Evolutionary conservation across 2,113 vertebrate species (phyloP).

Genomic region (Perca fluviatilis): DNA sequence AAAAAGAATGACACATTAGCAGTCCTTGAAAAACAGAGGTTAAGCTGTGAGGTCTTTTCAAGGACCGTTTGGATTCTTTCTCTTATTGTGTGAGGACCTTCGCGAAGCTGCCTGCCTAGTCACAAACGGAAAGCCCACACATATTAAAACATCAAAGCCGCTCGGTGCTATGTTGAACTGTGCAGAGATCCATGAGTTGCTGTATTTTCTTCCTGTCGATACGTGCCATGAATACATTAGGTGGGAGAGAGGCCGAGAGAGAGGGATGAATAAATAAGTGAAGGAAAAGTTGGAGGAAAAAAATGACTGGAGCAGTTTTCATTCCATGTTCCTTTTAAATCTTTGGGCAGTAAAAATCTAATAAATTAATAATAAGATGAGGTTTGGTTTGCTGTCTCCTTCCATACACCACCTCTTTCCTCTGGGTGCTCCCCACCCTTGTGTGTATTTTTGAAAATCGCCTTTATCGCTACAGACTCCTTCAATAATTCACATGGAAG

Average conservation of each 20-base stretch:
- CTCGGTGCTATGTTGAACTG: slow-evolving; percentile 48
- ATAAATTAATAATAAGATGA: slow-evolving; percentile 75
- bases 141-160: slow-evolving; percentile 63
- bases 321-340: slow-evolving; percentile 62
- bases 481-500: slow-evolving; percentile 73
- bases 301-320: slow-evolving; percentile 46
- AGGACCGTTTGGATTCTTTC: slow-evolving; percentile 15
- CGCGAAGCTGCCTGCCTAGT: slow-evolving; percentile 47
- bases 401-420: slow-evolving; percentile 40
- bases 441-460: slow-evolving; percentile 70
- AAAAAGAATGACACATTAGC: slow-evolving; percentile 35
- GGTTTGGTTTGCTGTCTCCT: slow-evolving; percentile 53
- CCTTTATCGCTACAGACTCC: slow-evolving; percentile 43
- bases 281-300: slow-evolving; percentile 32
- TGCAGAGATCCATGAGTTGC: slow-evolving; percentile 48
- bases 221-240: slow-evolving; percentile 53
- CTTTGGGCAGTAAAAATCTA: slow-evolving; percentile 57
- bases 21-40: slow-evolving; percentile 55
- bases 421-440: slow-evolving; percentile 38
- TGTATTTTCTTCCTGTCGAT: slow-evolving; percentile 50
- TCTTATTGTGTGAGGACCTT: slow-evolving; percentile 37
- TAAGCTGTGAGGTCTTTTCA: slow-evolving; percentile 40
- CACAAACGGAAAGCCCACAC: slow-evolving; percentile 47
- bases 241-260: slow-evolving; percentile 4
- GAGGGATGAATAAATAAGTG: slow-evolving; percentile 41